phyloP scores from a whole-genome alignment of 2,113 vertebrate genomes.

The Microcebus tavaratra region DNA sequence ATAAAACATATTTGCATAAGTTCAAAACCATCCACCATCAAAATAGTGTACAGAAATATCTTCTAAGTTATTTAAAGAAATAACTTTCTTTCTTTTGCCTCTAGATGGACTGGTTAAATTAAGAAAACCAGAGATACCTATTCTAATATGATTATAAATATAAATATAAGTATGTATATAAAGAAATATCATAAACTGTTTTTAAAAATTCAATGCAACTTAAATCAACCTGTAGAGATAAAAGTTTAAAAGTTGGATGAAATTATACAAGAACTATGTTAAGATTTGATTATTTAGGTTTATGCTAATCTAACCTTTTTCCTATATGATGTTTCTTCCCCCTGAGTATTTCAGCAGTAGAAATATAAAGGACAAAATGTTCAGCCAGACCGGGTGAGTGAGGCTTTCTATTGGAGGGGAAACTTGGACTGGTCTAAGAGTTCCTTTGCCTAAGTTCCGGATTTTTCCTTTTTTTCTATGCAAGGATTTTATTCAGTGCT shows the following conservation, averaged over 20 bases:
- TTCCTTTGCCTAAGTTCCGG: not conserved
- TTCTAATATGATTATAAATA: constrained; percentile 77
- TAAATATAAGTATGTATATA: not conserved
- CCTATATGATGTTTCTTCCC: constrained; percentile 35
- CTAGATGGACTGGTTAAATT: constrained; percentile 76
- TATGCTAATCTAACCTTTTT: not conserved
- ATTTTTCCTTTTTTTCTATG: not conserved
- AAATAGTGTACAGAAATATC: constrained; percentile 12
- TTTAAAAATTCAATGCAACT: constrained; percentile 67
- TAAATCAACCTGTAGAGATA: constrained; percentile 37
- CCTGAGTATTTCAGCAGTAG: not conserved
- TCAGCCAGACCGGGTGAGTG: not conserved
- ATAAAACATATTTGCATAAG: constrained; percentile 74
- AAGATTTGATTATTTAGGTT: constrained; percentile 57
- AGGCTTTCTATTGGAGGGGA: not conserved
- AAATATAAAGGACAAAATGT: not conserved
- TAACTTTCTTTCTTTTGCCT: constrained; percentile 77
- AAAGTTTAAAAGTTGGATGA: constrained; percentile 22
- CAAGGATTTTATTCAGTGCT: not conserved
- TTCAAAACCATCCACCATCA: constrained; percentile 62
- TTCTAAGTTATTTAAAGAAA: constrained; percentile 58
- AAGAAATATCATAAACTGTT: not conserved
- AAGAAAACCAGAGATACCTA: constrained; percentile 72
- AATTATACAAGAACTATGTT: not conserved
- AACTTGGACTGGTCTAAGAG: not conserved